Conservation (phyloP, 2,113 vertebrate genomes). For the Panthera tigris region DNA sequence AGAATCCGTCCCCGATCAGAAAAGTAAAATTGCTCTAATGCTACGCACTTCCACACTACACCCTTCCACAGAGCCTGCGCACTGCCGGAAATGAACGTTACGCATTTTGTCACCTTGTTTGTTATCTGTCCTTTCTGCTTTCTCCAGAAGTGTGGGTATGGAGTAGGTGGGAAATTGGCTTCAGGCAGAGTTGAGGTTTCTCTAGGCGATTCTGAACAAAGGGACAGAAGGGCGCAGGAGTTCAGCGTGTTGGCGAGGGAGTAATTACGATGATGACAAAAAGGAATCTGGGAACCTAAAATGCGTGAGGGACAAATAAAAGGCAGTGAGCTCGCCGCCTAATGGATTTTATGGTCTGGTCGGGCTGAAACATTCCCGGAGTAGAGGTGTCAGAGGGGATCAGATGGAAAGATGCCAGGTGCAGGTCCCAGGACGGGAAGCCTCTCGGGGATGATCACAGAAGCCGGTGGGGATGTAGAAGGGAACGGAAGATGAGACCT, state of each 20-base stretch:
- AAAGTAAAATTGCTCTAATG: background rate
- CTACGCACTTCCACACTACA: background rate
- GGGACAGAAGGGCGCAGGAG: background rate
- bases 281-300: background rate
- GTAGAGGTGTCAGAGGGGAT: background rate
- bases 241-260: background rate
- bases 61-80: background rate
- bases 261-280: background rate
- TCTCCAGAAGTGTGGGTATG: background rate
- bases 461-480: background rate
- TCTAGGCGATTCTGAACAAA: background rate
- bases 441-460: background rate
- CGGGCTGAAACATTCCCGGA: background rate
- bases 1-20: background rate
- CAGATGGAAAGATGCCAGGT: background rate
- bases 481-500: background rate
- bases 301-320: background rate
- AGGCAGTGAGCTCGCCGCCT: background rate
- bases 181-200: background rate
- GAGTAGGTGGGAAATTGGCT: background rate
- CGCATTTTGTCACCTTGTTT: background rate
- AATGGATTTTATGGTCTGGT: background rate
- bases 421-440: background rate
- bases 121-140: background rate
- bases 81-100: background rate